A percentile compares a stretch with the other conserved stretches of the same genome.
Conservation (phyloP, 2,113 vertebrate species). For the Stictonetta naevosa region DNA sequence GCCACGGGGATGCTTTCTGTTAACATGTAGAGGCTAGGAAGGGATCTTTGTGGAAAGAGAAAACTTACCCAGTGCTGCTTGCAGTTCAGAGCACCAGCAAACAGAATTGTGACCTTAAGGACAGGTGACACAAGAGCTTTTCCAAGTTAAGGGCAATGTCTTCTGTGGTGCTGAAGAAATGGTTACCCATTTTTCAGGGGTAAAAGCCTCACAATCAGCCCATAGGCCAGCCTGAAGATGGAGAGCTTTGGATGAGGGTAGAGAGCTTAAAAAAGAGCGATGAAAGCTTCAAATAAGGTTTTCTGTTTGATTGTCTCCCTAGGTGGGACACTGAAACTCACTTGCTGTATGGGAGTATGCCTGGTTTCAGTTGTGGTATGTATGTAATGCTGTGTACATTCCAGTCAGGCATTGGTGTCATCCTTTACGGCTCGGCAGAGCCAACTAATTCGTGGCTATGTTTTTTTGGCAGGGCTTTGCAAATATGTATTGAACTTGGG, state of each 20-base stretch:
- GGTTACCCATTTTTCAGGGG: neutral
- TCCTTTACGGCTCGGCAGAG: neutral
- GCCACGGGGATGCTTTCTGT: neutral
- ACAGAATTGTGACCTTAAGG: neutral
- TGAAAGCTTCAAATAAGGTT: neutral
- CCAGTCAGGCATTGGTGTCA: neutral
- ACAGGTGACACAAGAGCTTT: neutral
- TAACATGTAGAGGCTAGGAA: neutral
- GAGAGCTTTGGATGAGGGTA: neutral
- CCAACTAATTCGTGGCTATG: neutral
- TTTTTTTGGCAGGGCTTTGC: neutral
- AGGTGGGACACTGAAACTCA: neutral
- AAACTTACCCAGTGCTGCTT: neutral
- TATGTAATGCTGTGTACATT: neutral
- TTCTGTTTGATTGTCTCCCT: neutral
- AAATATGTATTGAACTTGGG: accelerated
- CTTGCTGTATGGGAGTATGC: neutral
- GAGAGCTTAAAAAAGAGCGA: neutral
- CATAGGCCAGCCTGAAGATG: neutral
- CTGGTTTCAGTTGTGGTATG: neutral
- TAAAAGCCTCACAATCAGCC: neutral
- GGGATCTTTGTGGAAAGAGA: neutral
- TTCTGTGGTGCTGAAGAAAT: neutral
- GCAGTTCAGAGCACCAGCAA: neutral
- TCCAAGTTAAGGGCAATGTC: accelerated